Evolutionary conservation across 2,888 invertebrate species (phyloP), one percentile per base, ranked within the genome.

Genomic region (Microctonus brassicae): DNA sequence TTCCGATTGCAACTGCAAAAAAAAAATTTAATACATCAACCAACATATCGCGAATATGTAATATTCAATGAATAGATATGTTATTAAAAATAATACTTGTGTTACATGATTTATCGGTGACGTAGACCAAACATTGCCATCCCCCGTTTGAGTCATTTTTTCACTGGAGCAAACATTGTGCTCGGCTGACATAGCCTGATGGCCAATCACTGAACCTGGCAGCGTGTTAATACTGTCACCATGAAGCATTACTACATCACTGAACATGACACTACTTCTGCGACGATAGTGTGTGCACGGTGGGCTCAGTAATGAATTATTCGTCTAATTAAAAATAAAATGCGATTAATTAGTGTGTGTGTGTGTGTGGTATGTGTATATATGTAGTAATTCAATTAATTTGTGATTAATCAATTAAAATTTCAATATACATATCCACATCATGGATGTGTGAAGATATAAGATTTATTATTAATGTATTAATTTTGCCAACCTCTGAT

Each of bases 181-280:
- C 79, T 89, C 90, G 73, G 89, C 91, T 55, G 86, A 82, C 47
- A 84, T 83, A 34, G 62, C 69, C 10, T 70, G 47, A 20, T 17
- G 73, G n/a, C 80, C 79, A 52, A 80, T 76, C 9, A 17, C 7
- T 13, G 84, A 79, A 65, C 81, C 81, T 60, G 87, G 85, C 75
- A 85, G 78, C 29, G 82, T 81, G 74, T 86, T 86, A 66, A 86
- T 70, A 60, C 84, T 86, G 78, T 88, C 88, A 24, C 92, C 92
- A 83, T 95, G 95, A 36, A 95, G 90, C 52, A 95, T 89, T 13
- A 95, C 93, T 39, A 95, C 94, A 84, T 95, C 95, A 83, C 94
- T 95, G 89, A 96, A 96, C 95, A 95, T 95, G 73, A 96, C 96
- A 76, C 95, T 95, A 52, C 95, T 95, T 65, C 95, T 90, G 20